These are phyloP conservation scores for Calameuta pallipes DNA, from an alignment of 2,888 invertebrate genomes.

Conservation along the genomic window DNA sequence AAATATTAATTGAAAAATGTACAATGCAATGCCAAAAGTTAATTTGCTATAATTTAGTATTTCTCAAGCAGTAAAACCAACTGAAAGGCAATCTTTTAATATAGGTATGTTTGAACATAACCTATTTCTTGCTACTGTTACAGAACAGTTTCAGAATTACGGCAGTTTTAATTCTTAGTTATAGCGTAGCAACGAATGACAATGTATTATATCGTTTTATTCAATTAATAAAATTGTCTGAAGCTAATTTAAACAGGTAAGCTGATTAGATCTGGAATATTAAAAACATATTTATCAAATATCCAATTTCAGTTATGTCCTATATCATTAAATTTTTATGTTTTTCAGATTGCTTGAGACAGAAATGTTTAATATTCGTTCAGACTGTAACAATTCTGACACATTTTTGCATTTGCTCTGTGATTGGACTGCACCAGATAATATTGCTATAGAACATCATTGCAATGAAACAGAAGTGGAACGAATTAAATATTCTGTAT, in stretches of 20 bases:
- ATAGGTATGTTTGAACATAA: neutral
- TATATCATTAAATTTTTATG: neutral
- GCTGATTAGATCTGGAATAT: neutral
- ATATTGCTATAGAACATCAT: slow-evolving; percentile 48
- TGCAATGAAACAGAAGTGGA: slow-evolving; percentile 23
- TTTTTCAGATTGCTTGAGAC: neutral
- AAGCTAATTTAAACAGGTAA: neutral
- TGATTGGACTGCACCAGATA: slow-evolving; percentile 33
- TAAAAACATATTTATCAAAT: neutral
- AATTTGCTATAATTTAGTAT: neutral
- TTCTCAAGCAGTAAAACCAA: neutral
- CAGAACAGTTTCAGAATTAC: neutral
- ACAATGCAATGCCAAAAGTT: neutral
- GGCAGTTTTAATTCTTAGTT: neutral
- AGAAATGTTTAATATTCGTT: neutral
- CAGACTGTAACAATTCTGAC: neutral
- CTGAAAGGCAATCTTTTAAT: too few species aligned
- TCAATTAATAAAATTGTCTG: neutral
- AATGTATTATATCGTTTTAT: neutral
- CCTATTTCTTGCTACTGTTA: neutral
- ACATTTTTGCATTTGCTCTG: slow-evolving; percentile 28
- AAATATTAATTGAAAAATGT: slow-evolving; percentile 2
- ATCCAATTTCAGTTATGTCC: neutral
- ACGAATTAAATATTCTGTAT: slow-evolving; percentile 39
- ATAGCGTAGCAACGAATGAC: neutral